Base-by-base conservation (phyloP, 2,888 invertebrate genomes). In the Apamea monoglypha region DNA sequence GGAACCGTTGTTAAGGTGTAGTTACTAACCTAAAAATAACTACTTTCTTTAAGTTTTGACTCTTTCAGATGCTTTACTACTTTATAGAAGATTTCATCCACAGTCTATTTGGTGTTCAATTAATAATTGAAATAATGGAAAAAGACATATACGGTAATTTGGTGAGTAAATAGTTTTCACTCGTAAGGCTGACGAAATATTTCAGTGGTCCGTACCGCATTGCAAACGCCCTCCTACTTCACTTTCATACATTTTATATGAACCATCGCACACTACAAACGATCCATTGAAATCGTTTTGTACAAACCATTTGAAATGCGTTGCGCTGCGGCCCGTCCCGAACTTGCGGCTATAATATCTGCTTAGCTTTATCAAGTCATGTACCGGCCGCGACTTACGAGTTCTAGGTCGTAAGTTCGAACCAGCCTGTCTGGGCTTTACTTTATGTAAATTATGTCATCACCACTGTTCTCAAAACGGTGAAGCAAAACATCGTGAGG, bases 1-100 rank as follows among this genome's bases (percentile, higher is more conserved):
- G 32, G n/a, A 10, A 59, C 12, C 47, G 12, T 25, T 66, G 36
- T 25, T 66, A 36, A 16, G 25, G 8, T 66, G 14, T 36, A 16
- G 3, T 36, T 36, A 16, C 4, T 36, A 36, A 16, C 4, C 7
- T 4, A 25, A 36, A 66, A 18, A 29, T 29, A 7, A 18, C 16
- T 66, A 21, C 21, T 21, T 59, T 16, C 8, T 56, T 50, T 7
- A 14, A 56, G 6, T 53, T 25, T 40, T 25, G 16, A 16, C 18
- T 25, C 0, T 85, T 85, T 50, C 82, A 85, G 85, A 29, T 84
- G 25, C 44, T 77, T 2, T 84, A 25, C 56, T 70, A 75, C n/a
- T 50, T 64, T 36, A 1, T 85, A 25, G 67, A 78, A 18, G 21
- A 67, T 1, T 72, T 77, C 53, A 21, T 8, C 0, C 61, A 71